Conservation (phyloP, 2,113 vertebrate species). For the Marmota flaviventris region DNA sequence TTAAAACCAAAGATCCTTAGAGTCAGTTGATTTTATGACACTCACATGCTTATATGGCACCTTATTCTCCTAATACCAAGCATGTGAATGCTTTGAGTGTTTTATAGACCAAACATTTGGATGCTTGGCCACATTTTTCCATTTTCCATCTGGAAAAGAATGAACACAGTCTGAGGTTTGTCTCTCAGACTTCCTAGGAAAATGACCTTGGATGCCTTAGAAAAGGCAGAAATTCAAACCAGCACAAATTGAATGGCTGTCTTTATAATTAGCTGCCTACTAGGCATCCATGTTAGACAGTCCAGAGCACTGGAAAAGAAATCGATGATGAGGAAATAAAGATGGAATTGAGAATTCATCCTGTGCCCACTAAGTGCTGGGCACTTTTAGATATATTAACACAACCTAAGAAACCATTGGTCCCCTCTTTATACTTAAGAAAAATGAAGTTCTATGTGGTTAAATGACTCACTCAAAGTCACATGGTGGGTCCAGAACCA, state of each 20-base stretch:
- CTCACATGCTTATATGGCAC: conserved; percentile 26
- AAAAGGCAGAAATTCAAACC: conserved; percentile 22
- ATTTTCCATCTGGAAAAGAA: conserved; percentile 80
- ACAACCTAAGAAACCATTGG: not conserved
- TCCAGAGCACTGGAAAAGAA: not conserved
- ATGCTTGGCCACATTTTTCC: conserved; percentile 72
- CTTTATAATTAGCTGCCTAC: not conserved
- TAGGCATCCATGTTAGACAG: not conserved
- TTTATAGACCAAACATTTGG: conserved; percentile 80
- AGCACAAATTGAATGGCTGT: not conserved
- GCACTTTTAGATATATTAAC: not conserved
- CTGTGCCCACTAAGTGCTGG: not conserved
- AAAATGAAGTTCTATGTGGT: not conserved
- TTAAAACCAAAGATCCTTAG: conserved; percentile 37
- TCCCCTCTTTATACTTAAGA: not conserved
- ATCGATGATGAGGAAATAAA: not conserved
- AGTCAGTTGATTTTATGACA: conserved; percentile 45
- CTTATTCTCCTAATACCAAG: conserved; percentile 55
- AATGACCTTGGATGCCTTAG: conserved; percentile 72
- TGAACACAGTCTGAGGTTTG: conserved; percentile 76
- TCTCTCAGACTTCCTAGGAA: conserved; percentile 71
- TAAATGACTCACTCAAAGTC: conserved; percentile 58
- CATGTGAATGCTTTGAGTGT: conserved; percentile 65
- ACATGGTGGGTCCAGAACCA: not conserved
- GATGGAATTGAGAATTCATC: not conserved